Percentiles rank a stretch among this genome's conserved stretches.
Evolutionary conservation across 2,113 vertebrate species (phyloP).

Genomic region (Syngnathus typhle): DNA sequence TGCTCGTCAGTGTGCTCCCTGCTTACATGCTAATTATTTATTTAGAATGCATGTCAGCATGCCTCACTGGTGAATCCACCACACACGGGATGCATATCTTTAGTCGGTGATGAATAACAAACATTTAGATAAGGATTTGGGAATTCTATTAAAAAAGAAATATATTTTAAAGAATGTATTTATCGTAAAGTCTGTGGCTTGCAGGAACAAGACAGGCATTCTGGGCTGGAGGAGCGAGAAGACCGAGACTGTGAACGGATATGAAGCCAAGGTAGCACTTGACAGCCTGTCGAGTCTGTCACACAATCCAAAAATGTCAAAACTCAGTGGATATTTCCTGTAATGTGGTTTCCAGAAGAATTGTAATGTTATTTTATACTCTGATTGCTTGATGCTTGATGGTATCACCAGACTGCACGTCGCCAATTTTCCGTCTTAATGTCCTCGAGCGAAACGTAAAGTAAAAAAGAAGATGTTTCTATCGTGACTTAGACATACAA

Average conservation of each 20-base stretch:
- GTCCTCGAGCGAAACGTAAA: constrained; percentile 5
- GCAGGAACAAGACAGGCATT: constrained; percentile 94
- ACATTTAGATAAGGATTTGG: background rate
- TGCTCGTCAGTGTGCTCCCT: background rate
- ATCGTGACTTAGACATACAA: background rate
- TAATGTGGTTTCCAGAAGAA: constrained; percentile 9
- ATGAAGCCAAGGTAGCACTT: constrained; percentile 87
- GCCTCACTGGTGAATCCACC: background rate
- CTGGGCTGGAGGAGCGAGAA: constrained; percentile 97
- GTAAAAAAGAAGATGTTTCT: background rate
- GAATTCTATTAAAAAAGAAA: no score
- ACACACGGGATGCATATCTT: background rate
- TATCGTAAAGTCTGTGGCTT: constrained; percentile 18
- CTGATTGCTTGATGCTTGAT: background rate
- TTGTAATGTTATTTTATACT: constrained; percentile 20
- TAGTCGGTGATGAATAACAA: background rate
- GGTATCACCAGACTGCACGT: constrained; percentile 3
- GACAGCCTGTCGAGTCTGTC: constrained; percentile 1
- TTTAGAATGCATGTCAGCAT: background rate
- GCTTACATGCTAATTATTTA: background rate
- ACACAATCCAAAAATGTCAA: constrained; percentile 3
- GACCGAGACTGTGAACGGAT: constrained; percentile 91
- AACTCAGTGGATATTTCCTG: constrained; percentile 10
- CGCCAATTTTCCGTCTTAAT: constrained; percentile 2
- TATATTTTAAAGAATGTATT: background rate